A percentile compares a stretch with the other conserved stretches of the same genome.
Conservation (phyloP, 37 sponge, comb jelly and placozoan species). For the Chondrilla cf. caribensis region DNA sequence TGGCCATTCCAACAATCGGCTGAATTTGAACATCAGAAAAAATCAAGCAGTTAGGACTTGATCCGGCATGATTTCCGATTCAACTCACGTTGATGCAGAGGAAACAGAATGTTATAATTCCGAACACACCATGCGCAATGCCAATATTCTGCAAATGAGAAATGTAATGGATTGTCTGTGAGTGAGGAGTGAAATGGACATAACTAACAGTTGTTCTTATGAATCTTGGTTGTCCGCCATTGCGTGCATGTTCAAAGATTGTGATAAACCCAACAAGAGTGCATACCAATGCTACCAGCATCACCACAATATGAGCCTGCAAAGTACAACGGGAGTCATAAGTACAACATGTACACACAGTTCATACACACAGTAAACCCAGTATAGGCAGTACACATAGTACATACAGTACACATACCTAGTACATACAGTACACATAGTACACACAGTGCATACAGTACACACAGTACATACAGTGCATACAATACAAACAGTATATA, state of each 20-base stretch:
- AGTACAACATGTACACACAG: not conserved
- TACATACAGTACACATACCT: not conserved
- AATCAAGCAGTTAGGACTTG: not conserved
- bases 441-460: too few relatives aligned
- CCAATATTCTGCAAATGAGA: slow-evolving; percentile 39
- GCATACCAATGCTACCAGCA: not conserved
- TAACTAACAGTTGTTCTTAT: not conserved
- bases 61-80: not conserved
- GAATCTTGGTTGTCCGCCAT: not conserved
- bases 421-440: too few relatives aligned
- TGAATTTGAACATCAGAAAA: slow-evolving; percentile 1
- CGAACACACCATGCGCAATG: slow-evolving; percentile 48
- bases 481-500: too few relatives aligned
- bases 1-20: slow-evolving; percentile 18
- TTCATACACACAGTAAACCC: not conserved
- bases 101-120: slow-evolving; percentile 38
- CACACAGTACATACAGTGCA: too few relatives aligned
- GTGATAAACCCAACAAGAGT: slow-evolving; percentile 3
- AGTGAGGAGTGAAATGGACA: slow-evolving; percentile 2
- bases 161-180: not conserved
- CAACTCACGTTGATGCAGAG: slow-evolving; percentile 55
- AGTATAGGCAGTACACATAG: not conserved
- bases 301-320: slow-evolving; percentile 9
- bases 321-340: not conserved
- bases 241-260: slow-evolving; percentile 16